A percentile compares a stretch with the other conserved stretches of the same genome.
These are phyloP conservation scores for Chionis minor DNA, from an alignment of 2,113 vertebrate genomes.

Conservation along the genomic window DNA sequence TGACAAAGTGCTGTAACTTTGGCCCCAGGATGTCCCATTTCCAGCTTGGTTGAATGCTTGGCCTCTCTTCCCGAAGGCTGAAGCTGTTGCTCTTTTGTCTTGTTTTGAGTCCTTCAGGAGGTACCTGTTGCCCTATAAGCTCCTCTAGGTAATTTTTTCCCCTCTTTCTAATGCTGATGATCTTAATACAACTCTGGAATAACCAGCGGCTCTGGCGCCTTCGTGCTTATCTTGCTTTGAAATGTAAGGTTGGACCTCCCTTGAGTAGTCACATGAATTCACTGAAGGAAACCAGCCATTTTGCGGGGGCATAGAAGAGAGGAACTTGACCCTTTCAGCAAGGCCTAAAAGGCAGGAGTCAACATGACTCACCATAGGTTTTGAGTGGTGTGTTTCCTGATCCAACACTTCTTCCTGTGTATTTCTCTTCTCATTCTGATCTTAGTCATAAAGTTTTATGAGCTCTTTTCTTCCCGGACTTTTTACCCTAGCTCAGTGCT, in stretches of 20 bases:
- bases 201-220: neutral
- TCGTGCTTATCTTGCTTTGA: neutral
- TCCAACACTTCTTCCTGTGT: neutral
- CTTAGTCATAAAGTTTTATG: slow-evolving; percentile 62
- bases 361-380: accelerated
- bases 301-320: accelerated
- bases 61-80: neutral
- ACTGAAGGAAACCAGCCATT: neutral
- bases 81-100: neutral
- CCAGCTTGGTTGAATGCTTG: neutral
- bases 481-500: slow-evolving; percentile 44
- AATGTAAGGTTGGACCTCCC: neutral
- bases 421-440: slow-evolving; percentile 31
- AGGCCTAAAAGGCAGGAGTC: neutral
- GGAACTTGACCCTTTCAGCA: neutral
- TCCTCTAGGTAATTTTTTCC: neutral
- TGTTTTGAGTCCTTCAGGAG: neutral
- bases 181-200: neutral
- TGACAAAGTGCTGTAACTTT: neutral
- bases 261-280: neutral
- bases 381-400: neutral
- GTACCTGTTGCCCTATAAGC: neutral
- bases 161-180: neutral
- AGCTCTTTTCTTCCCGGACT: slow-evolving; percentile 48
- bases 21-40: neutral